Evolutionary conservation across 2,113 vertebrate genomes (phyloP).

Genomic region (Neotragus pygmaeus): DNA sequence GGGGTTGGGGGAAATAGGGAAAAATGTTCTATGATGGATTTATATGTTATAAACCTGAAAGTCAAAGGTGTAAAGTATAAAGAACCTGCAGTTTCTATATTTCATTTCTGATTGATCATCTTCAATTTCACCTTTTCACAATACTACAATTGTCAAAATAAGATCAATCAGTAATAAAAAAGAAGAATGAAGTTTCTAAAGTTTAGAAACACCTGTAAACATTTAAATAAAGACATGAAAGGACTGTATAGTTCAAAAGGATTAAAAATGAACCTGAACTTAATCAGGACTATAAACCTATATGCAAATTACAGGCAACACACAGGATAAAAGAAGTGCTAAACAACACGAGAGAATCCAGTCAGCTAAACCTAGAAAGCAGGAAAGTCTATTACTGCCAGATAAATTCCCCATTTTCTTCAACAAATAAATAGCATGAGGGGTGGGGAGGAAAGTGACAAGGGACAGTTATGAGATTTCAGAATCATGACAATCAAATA

Average conservation of each 20-base stretch:
- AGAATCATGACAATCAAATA: not conserved
- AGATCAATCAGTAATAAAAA: not conserved
- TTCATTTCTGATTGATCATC: slow-evolving; percentile 25
- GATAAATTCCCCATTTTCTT: not conserved
- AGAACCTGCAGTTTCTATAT: not conserved
- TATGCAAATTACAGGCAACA: not conserved
- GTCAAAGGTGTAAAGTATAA: not conserved
- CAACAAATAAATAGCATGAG: not conserved
- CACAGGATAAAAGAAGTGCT: not conserved
- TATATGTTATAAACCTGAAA: not conserved
- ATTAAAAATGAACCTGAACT: not conserved
- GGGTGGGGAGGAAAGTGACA: not conserved
- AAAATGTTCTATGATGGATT: not conserved
- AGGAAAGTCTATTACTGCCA: not conserved
- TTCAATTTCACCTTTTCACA: not conserved
- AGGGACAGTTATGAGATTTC: not conserved
- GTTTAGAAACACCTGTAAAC: not conserved
- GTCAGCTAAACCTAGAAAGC: not conserved
- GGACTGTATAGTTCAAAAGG: not conserved
- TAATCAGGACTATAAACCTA: not conserved
- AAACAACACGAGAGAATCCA: not conserved
- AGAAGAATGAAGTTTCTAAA: not conserved
- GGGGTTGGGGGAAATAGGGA: not conserved
- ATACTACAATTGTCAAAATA: not conserved
- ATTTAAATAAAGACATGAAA: slow-evolving; percentile 19